Conservation (phyloP, 1,140 invertebrate genomes). For the Drosophila funebris region DNA sequence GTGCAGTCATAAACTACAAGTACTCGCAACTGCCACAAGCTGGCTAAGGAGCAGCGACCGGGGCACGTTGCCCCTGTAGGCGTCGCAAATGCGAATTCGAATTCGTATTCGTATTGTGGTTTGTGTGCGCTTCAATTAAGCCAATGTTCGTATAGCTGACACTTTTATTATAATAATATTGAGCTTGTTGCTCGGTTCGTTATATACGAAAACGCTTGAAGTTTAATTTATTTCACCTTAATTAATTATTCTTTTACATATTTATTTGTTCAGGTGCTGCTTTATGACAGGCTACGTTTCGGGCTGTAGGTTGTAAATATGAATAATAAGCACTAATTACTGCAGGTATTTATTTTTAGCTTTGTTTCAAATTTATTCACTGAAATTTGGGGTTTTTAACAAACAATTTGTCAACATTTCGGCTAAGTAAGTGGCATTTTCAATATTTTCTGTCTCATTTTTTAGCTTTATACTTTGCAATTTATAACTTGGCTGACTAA, state of each 20-base stretch:
- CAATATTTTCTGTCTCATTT: not conserved
- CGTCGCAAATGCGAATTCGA: constrained; percentile 7
- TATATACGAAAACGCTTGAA: constrained; percentile 6
- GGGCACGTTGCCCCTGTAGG: constrained; percentile 26
- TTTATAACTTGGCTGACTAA: constrained; percentile 23
- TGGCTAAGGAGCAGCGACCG: constrained; percentile 35
- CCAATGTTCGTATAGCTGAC: constrained; percentile 60
- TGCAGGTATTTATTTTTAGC: not conserved
- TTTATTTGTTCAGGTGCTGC: constrained; percentile 11
- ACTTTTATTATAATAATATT: constrained; percentile 48
- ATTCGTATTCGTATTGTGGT: constrained; percentile 5
- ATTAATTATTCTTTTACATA: constrained; percentile 59
- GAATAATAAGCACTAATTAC: constrained; percentile 14
- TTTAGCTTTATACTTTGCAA: constrained; percentile 5
- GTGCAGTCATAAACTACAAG: constrained; percentile 55
- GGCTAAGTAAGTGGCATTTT: not conserved
- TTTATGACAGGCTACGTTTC: constrained; percentile 28
- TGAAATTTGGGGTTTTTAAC: not conserved
- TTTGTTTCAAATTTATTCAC: not conserved
- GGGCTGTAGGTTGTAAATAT: constrained; percentile 29
- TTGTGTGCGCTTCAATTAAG: constrained; percentile 45
- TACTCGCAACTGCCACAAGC: constrained; percentile 5
- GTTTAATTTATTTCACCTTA: constrained; percentile 59
- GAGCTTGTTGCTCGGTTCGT: constrained; percentile 55
- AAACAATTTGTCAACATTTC: not conserved